phyloP scores from a whole-genome alignment of 1,140 invertebrate species.

The Panulirus ornatus region DNA sequence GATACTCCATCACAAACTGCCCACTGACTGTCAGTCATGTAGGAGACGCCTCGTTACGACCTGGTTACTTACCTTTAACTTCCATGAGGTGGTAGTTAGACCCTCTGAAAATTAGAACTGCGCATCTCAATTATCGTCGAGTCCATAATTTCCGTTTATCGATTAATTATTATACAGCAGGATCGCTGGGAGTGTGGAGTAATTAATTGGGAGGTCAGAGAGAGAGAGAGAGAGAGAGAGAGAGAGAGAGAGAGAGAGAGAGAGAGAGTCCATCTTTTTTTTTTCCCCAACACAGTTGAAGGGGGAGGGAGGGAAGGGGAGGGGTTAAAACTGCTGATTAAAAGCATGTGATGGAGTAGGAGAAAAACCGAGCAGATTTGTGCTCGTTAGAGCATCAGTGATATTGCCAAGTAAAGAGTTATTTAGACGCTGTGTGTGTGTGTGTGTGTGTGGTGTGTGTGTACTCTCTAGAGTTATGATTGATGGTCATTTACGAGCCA shows the following conservation, averaged over 20 bases:
- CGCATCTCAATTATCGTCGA: constrained; percentile 46
- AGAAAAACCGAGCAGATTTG: too few relatives aligned
- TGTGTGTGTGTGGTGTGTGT: too few relatives aligned
- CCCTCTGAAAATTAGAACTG: constrained; percentile 32
- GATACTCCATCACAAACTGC: too few relatives aligned
- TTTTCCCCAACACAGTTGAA: not conserved
- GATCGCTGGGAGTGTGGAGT: constrained; percentile 12
- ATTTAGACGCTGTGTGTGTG: too few relatives aligned
- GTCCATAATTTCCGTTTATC: constrained; percentile 33
- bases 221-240: not conserved
- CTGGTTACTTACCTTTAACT: constrained; percentile 34
- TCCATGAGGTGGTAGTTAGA: constrained; percentile 23
- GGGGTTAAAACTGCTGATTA: not conserved
- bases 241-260: not conserved
- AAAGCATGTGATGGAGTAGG: not conserved
- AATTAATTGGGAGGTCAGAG: constrained; percentile 40
- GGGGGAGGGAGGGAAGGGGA: not conserved
- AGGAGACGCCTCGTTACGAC: constrained; percentile 25
- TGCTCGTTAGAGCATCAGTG: too few relatives aligned
- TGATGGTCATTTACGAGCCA: too few relatives aligned
- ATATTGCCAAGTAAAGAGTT: too few relatives aligned
- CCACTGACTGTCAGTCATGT: constrained; percentile 9
- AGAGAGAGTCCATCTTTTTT: too few relatives aligned
- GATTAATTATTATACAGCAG: constrained; percentile 19
- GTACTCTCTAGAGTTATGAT: too few relatives aligned